A percentile compares a stretch with the other conserved stretches of the same genome.
Conservation (phyloP, 2,797 vertebrate genomes). For the Manis pentadactyla region DNA sequence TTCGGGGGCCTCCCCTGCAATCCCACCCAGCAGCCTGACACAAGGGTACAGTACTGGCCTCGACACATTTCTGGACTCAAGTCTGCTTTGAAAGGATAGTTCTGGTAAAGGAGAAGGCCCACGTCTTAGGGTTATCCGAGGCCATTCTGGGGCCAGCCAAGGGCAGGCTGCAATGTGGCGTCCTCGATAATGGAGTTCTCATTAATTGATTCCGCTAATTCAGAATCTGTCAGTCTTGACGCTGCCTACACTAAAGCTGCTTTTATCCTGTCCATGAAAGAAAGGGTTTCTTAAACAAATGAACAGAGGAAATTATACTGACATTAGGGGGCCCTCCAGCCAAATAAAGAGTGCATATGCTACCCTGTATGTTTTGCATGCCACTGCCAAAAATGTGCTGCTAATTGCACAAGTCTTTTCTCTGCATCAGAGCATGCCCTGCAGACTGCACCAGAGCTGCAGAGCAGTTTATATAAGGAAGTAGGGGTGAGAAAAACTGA, state of each 20-base stretch:
- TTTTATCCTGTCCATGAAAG: not conserved
- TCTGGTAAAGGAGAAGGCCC: conserved; percentile 31
- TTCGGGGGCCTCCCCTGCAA: not conserved
- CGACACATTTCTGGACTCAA: conserved; percentile 36
- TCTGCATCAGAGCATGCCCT: not conserved
- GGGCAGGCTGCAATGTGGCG: not conserved
- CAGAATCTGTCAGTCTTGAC: not conserved
- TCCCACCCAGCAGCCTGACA: not conserved
- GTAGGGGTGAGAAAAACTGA: not conserved
- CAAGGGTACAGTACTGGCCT: not conserved
- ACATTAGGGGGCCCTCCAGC: not conserved
- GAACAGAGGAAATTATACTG: not conserved
- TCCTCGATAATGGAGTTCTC: not conserved
- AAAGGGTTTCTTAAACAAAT: not conserved
- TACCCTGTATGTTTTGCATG: not conserved
- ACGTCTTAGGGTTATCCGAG: not conserved
- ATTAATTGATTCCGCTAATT: not conserved
- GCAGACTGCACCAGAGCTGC: not conserved
- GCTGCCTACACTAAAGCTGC: not conserved
- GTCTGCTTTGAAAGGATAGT: not conserved
- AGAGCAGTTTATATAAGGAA: not conserved
- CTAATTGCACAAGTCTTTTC: not conserved
- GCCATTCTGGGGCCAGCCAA: conserved; percentile 9
- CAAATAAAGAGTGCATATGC: not conserved
- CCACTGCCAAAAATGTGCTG: not conserved